A percentile compares a stretch with the other conserved stretches of the same genome.
phyloP scores from a whole-genome alignment of 2,113 vertebrate genomes.

The Zapus hudsonius region DNA sequence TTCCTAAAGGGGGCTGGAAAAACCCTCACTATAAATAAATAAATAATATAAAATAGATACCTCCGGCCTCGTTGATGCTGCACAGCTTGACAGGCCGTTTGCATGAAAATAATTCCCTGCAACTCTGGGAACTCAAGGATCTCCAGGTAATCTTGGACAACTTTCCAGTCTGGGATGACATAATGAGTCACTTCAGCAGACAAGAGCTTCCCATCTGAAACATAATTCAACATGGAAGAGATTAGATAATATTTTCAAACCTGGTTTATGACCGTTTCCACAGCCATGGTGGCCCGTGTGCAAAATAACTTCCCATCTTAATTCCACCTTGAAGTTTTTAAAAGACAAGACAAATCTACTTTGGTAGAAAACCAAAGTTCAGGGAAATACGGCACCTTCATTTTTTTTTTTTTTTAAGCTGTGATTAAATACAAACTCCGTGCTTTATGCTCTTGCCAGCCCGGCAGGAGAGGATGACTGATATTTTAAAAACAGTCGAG shows the following conservation, averaged over 20 bases:
- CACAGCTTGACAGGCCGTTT: slow-evolving; percentile 94
- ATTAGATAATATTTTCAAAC: slow-evolving; percentile 57
- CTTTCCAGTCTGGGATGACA: slow-evolving; percentile 93
- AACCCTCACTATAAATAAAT: neutral
- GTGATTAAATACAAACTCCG: slow-evolving; percentile 26
- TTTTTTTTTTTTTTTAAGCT: slow-evolving; percentile 3
- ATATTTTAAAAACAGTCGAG: slow-evolving; percentile 48
- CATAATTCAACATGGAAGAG: slow-evolving; percentile 66
- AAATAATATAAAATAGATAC: slow-evolving; percentile 82
- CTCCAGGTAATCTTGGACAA: slow-evolving; percentile 95
- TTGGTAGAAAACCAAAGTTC: neutral
- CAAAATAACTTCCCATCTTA: slow-evolving; percentile 17
- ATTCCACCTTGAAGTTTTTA: slow-evolving; percentile 35
- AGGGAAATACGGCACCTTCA: neutral
- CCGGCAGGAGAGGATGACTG: neutral
- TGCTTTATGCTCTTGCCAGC: slow-evolving; percentile 17
- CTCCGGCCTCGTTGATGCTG: slow-evolving; percentile 95
- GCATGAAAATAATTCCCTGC: slow-evolving; percentile 94
- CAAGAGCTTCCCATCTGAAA: slow-evolving; percentile 92
- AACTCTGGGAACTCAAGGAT: slow-evolving; percentile 94
- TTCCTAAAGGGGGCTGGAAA: neutral
- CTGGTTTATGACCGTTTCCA: slow-evolving; percentile 7
- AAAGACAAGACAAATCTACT: slow-evolving; percentile 57
- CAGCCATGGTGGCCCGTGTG: neutral
- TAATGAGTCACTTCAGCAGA: slow-evolving; percentile 94